A percentile compares a stretch with the other conserved stretches of the same genome.
Conservation (phyloP, 2,797 vertebrate species). For the Eulemur mongoz region DNA sequence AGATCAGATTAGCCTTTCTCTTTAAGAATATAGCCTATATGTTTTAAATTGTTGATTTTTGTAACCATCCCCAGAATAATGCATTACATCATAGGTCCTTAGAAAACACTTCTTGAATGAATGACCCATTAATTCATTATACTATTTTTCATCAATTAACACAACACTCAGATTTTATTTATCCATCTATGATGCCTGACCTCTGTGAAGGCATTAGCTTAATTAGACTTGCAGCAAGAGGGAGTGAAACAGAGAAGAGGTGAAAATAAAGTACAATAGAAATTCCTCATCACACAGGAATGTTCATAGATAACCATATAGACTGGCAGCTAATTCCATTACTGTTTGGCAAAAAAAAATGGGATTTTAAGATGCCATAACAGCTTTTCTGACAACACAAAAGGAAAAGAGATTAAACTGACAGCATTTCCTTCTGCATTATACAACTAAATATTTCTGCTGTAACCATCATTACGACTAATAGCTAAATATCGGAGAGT, state of each 20-base stretch:
- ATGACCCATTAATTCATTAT: not conserved
- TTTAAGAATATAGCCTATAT: not conserved
- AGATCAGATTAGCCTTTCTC: not conserved
- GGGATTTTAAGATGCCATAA: not conserved
- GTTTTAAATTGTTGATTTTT: not conserved
- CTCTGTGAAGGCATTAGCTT: not conserved
- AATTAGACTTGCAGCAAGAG: not conserved
- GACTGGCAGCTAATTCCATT: not conserved
- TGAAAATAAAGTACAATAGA: not conserved
- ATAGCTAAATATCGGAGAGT: not conserved
- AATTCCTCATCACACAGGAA: not conserved
- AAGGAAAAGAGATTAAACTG: not conserved
- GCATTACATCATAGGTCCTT: not conserved
- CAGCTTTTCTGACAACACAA: not conserved
- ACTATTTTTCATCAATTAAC: conserved; percentile 11
- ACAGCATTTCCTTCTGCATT: not conserved
- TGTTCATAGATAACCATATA: not conserved
- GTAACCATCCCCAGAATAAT: not conserved
- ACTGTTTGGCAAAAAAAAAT: not conserved
- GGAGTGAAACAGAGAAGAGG: not conserved
- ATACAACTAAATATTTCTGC: not conserved
- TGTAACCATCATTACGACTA: not conserved
- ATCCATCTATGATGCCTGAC: not conserved
- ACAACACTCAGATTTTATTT: not conserved
- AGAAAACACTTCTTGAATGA: conserved; percentile 25